These are phyloP conservation scores for Aphrocallistes beatrix DNA, from an alignment of 37 sponge, comb jelly and placozoan genomes.

Conservation along the genomic window DNA sequence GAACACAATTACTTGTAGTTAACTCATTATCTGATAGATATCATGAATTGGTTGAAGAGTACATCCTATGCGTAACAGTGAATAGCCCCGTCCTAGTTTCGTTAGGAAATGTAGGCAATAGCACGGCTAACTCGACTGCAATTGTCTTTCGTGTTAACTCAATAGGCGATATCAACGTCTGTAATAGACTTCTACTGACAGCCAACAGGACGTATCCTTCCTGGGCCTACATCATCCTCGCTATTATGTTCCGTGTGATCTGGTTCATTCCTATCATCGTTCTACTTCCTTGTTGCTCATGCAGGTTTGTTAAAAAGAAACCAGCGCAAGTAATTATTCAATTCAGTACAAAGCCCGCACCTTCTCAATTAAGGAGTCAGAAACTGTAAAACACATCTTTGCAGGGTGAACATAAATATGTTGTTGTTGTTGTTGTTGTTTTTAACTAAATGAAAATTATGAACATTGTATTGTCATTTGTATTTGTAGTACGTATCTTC, in stretches of 20 bases:
- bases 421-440: too few species aligned
- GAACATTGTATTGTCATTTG: too few species aligned
- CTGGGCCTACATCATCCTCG: neutral
- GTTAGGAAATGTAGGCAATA: neutral
- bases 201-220: neutral
- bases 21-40: neutral
- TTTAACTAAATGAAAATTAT: too few species aligned
- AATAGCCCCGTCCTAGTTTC: neutral
- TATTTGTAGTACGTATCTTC: too few species aligned
- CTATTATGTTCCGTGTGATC: neutral
- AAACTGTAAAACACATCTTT: too few species aligned
- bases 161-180: neutral
- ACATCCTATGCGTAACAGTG: neutral
- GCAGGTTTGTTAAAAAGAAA: neutral
- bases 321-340: too few species aligned
- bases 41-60: neutral
- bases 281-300: neutral
- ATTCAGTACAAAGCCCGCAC: too few species aligned
- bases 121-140: neutral
- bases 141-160: neutral
- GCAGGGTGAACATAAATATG: too few species aligned
- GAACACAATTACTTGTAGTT: neutral
- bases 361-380: too few species aligned
- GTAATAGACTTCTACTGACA: neutral
- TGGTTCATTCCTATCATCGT: conserved; percentile 2